A percentile compares a stretch with the other conserved stretches of the same genome.
These are phyloP conservation scores for Pachydiplax longipennis DNA, from an alignment of 2,888 invertebrate genomes.

Conservation along the genomic window DNA sequence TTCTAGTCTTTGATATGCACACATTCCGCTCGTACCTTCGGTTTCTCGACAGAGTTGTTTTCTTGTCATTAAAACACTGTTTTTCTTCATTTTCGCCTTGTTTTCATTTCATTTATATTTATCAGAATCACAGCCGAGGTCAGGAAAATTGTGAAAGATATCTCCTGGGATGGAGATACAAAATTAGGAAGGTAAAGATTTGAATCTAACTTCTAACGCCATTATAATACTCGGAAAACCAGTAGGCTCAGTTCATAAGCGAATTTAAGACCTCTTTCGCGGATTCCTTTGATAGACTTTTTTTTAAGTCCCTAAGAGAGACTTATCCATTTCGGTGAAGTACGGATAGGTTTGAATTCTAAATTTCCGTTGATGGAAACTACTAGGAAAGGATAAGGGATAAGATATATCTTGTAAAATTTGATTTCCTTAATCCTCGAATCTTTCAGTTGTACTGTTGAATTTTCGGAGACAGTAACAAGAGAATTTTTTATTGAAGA, in stretches of 20 bases:
- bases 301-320: not conserved
- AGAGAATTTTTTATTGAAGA: too few relatives aligned
- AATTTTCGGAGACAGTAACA: too few relatives aligned
- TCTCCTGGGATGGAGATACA: not conserved
- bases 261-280: not conserved
- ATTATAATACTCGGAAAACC: too few relatives aligned
- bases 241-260: too few relatives aligned
- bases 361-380: too few relatives aligned
- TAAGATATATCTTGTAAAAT: too few relatives aligned
- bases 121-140: not conserved
- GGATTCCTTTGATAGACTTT: not conserved
- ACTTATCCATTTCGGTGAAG: too few relatives aligned
- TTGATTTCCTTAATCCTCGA: too few relatives aligned
- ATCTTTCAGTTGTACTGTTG: too few relatives aligned
- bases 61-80: not conserved
- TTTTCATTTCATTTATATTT: slow-evolving; percentile 9
- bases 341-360: too few relatives aligned
- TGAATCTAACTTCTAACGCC: not conserved
- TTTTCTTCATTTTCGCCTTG: not conserved
- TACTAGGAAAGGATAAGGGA: too few relatives aligned
- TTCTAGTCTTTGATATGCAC: not conserved
- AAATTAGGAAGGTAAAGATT: not conserved
- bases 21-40: not conserved
- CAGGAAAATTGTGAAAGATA: not conserved
- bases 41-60: not conserved